Evolutionary conservation across 1,140 invertebrate species (phyloP), one percentile per base, ranked within the genome.

Genomic region (Himalopsyche phryganea): DNA sequence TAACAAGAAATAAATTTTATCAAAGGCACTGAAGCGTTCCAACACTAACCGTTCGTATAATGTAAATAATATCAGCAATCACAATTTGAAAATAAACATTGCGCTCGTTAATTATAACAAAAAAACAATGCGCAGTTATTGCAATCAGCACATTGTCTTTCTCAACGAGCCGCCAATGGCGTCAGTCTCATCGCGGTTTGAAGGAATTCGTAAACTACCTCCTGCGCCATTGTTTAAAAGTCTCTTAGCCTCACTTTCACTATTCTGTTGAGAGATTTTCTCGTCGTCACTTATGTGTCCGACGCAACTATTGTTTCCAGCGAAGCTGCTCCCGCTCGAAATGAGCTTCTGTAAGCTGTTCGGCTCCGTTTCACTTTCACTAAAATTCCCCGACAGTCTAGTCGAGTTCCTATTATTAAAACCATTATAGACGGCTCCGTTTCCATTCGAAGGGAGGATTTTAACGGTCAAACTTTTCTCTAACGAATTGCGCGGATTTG

Each of bases 241-340:
- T 51, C 50, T 59, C 36, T 52, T 63, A 6, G 38, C 32, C 44
- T 59, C 51, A 33, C 35, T 40, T 13, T 18, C 20, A 5, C 10
- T 45, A 14, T 32, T 51, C 10, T 42, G 40, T 20, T 17, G 50
- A 2, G 50, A 45, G 10, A 58, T 13, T 33, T 55, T 62, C 13
- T 45, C 54, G 18, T 62, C 54, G n/a, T 62, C 54, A 38, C 60
- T 62, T 1, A 42, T 50, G 28, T 38, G 54, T 42, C 55, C 52
- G 7, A 46, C 45, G 2, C 20, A 18, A 40, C 42, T 57, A 28
- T 48, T 57, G 1, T 42, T 45, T 40, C 50, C 32, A 1, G 49
- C 36, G n/a, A 58, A 10, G 28, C 49, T 51, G 23, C 50, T 55
- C 0, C 38, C 33, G 28, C 52, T 50, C 5, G 61, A 47, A 6